Base-by-base conservation (phyloP, 2,113 vertebrate species). In the Hemiprocne comata region DNA sequence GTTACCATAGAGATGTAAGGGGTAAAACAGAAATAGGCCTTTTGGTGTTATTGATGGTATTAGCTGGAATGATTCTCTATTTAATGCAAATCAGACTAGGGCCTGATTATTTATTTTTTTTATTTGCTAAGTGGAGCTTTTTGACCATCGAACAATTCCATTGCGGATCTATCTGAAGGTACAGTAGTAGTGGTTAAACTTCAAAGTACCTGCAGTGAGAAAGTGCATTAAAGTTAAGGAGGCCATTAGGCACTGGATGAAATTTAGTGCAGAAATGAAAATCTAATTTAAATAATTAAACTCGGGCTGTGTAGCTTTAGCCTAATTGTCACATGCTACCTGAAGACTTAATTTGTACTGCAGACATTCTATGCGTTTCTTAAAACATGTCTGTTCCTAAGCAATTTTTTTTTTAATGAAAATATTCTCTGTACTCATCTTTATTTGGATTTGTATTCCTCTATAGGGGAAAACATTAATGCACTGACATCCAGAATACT, bases 381-480 rank as follows among this genome's bases (percentile, higher is more conserved):
- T 64, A 73, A 85, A 85, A 40, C 29, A 42, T 8, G 28, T 51
- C 73, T 72, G 21, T 73, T 86, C 86, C 66, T 21, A 42, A 51
- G 48, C 10, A 12, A 26, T 17, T 10, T 51, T 81, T 81, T 38
- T 9, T 16, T 25, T 34, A 13, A 78, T 57, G 86, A 88, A 86
- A 89, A 44, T 78, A 42, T 44, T 86, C 29, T 73, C 38, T 50
- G 13, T 82, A n/a, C 23, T 91, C 23, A 13, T 85, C 85, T 95
- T 85, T 81, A 60, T 83, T 93, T 87, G 79, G 57, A 64, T 95
- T 94, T n/a, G 5, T 81, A 50, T 36, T 71, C n/a, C 29, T 90
- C 36, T 87, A 44, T 40, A 61, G 86, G 29, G 50, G 75, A 75
- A 81, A 82, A 66, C 19, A 36, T 66, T 91, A 70, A 79, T 60